A percentile compares a stretch with the other conserved stretches of the same genome.
Conservation (phyloP, 2,888 invertebrate species). For the Aporophyla nigra region DNA sequence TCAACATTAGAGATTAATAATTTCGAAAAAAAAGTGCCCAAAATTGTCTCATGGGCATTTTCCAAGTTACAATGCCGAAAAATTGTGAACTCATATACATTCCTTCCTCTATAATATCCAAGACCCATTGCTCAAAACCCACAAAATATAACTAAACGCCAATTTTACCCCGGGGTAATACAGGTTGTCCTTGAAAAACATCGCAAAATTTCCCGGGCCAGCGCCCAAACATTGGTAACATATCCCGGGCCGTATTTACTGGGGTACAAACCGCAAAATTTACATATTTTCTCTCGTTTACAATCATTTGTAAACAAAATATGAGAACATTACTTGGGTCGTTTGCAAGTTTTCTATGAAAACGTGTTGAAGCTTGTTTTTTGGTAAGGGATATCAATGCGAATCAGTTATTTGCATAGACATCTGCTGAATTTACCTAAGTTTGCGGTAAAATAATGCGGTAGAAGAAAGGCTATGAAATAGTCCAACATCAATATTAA, state of each 20-base stretch:
- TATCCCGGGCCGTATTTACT: conserved; percentile 41
- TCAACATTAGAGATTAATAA: neutral
- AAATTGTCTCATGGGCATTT: neutral
- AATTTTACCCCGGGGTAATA: conserved; percentile 43
- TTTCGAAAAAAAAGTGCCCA: neutral
- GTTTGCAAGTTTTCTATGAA: conserved; percentile 36
- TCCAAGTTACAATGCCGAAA: neutral
- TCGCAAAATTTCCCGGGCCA: conserved; percentile 32
- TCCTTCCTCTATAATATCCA: neutral
- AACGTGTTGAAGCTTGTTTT: conserved; percentile 15
- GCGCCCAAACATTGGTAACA: conserved; percentile 46
- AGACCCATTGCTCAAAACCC: conserved; percentile 2
- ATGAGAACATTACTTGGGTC: conserved; percentile 37
- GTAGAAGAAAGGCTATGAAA: neutral
- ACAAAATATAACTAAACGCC: conserved; percentile 10
- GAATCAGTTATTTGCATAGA: neutral
- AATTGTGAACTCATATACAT: conserved; percentile 3
- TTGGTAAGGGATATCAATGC: neutral
- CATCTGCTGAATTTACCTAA: neutral
- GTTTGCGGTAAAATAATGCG: neutral
- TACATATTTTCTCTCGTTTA: conserved; percentile 53
- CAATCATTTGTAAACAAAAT: conserved; percentile 63
- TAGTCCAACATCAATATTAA: neutral
- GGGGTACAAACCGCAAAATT: conserved; percentile 50
- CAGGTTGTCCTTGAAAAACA: conserved; percentile 52